These are phyloP conservation scores for Resseliella maxima DNA, from an alignment of 2,888 invertebrate species.

Conservation along the genomic window DNA sequence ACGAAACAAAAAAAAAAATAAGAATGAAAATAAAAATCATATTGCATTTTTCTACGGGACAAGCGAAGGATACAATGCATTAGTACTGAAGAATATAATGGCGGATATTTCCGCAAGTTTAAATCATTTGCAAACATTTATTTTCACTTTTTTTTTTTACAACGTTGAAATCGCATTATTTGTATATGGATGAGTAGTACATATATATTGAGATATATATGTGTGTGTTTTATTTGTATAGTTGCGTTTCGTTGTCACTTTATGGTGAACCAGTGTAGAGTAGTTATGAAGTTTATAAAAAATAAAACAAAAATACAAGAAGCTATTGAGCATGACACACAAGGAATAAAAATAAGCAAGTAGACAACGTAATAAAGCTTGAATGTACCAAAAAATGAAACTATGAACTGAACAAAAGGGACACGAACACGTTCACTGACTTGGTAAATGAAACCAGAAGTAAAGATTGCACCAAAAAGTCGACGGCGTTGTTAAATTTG, in stretches of 20 bases:
- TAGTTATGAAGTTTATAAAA: background rate
- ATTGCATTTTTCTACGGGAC: background rate
- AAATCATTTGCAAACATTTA: constrained; percentile 51
- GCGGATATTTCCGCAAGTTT: constrained; percentile 32
- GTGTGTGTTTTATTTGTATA: background rate
- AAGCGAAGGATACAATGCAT: constrained; percentile 30
- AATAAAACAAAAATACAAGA: background rate
- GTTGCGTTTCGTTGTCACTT: background rate
- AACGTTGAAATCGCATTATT: constrained; percentile 20
- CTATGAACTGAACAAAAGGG: background rate
- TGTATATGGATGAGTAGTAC: background rate
- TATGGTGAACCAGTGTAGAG: background rate
- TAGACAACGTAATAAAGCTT: background rate
- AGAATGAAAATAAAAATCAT: background rate
- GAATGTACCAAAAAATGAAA: constrained; percentile 21
- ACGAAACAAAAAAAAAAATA: background rate
- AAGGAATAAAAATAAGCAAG: background rate
- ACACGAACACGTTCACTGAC: background rate
- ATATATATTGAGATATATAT: no score
- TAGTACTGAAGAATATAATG: constrained; percentile 10
- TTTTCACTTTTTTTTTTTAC: constrained; percentile 32
- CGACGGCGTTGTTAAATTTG: background rate
- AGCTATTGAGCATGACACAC: background rate
- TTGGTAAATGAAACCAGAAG: constrained; percentile 17
- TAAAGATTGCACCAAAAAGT: constrained; percentile 50